Percentiles rank a stretch among this genome's conserved stretches.
These are phyloP conservation scores for Hystrix cristata DNA, from an alignment of 2,113 vertebrate genomes.

Conservation along the genomic window DNA sequence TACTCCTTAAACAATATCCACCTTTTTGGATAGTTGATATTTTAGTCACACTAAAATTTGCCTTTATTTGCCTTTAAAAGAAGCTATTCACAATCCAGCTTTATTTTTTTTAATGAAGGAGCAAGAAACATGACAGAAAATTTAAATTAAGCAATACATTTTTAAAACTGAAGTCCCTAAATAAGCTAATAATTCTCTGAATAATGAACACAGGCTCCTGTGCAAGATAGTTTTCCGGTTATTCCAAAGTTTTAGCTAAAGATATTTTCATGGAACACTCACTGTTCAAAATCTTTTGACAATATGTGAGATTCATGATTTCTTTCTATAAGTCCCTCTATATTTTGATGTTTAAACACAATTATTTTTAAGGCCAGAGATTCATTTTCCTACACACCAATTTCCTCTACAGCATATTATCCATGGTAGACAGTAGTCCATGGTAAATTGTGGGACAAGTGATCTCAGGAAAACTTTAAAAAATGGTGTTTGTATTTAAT, in stretches of 20 bases:
- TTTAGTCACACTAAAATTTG: background rate
- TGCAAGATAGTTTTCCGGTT: conserved; percentile 26
- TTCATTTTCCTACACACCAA: background rate
- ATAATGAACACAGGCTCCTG: background rate
- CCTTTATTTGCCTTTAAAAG: conserved; percentile 6
- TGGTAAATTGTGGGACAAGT: background rate
- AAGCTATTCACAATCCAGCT: background rate
- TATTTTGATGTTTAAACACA: background rate
- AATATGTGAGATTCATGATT: background rate
- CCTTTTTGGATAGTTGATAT: background rate
- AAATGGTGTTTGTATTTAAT: background rate
- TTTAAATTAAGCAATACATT: conserved; percentile 10
- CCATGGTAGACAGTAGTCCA: background rate
- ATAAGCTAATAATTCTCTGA: background rate
- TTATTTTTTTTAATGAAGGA: conserved; percentile 40
- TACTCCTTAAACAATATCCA: background rate
- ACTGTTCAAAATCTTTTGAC: conserved; percentile 37
- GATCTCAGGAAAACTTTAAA: background rate
- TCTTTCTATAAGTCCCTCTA: background rate
- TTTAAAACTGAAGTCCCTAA: background rate
- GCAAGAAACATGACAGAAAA: background rate
- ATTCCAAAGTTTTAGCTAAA: conserved; percentile 10
- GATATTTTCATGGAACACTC: background rate
- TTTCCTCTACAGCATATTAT: background rate
- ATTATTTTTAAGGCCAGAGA: background rate